Conservation (phyloP, 2,797 vertebrate species). For the Poecilia gillii region DNA sequence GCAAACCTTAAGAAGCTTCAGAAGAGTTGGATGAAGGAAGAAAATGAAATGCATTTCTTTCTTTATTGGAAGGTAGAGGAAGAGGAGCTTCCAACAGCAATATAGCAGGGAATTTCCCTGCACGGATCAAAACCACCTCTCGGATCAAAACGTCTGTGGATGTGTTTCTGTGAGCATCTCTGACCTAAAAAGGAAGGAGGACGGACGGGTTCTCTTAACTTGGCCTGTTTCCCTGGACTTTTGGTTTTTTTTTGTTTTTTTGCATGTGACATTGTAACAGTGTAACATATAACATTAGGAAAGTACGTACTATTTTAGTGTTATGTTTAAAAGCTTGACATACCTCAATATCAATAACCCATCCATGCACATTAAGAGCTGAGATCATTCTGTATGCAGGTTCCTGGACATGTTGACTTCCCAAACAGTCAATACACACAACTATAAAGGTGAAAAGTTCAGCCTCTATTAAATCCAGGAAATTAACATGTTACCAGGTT, state of each 20-base stretch:
- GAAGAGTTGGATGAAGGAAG: slow-evolving; percentile 31
- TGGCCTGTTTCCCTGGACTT: neutral
- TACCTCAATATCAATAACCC: too few relatives aligned
- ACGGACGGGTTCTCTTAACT: neutral
- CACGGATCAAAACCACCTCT: slow-evolving; percentile 32
- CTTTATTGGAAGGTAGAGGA: slow-evolving; percentile 36
- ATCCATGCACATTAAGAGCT: too few relatives aligned
- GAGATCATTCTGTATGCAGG: too few relatives aligned
- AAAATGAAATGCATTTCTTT: slow-evolving; percentile 31
- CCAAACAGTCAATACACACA: too few relatives aligned
- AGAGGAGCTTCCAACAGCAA: slow-evolving; percentile 41
- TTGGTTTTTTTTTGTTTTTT: neutral
- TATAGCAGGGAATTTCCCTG: slow-evolving; percentile 61
- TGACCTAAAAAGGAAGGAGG: neutral
- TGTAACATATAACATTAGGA: too few relatives aligned
- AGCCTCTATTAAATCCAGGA: too few relatives aligned
- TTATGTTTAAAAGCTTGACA: too few relatives aligned
- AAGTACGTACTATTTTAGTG: too few relatives aligned
- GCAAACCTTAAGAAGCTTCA: slow-evolving; percentile 41
- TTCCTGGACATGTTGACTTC: too few relatives aligned
- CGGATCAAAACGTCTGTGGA: slow-evolving; percentile 50
- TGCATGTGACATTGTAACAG: too few relatives aligned
- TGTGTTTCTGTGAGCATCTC: slow-evolving; percentile 19
- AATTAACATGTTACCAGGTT: too few relatives aligned
- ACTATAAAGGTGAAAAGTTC: too few relatives aligned